Evolutionary conservation across 2,113 vertebrate genomes (phyloP).

Genomic region (Puffinus mauretanicus): DNA sequence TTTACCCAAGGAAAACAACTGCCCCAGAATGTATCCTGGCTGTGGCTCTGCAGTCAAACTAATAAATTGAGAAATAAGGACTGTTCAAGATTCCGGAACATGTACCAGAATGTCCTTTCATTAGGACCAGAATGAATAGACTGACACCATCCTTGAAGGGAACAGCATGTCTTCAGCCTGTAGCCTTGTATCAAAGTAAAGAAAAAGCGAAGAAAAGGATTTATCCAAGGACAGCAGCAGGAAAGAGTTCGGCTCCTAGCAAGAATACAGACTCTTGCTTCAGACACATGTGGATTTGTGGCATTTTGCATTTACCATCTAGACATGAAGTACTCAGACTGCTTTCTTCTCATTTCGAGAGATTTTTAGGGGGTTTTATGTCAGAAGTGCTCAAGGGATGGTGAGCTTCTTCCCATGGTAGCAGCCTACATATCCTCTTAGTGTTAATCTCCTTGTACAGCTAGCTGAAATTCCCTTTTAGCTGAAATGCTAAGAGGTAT

Average conservation of each 20-base stretch:
- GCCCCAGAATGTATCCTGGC: background rate
- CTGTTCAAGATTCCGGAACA: background rate
- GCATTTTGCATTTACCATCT: constrained; percentile 4
- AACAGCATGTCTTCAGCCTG: background rate
- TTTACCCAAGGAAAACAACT: background rate
- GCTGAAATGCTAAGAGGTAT: background rate
- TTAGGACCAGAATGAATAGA: background rate
- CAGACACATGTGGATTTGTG: background rate
- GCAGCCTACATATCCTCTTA: constrained; percentile 49
- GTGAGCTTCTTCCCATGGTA: constrained; percentile 37
- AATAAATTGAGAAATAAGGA: background rate
- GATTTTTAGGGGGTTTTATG: constrained; percentile 27
- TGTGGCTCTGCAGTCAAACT: background rate
- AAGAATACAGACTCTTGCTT: background rate
- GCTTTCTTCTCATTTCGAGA: background rate
- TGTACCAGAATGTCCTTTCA: background rate
- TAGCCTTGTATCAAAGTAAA: background rate
- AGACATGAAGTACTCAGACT: background rate
- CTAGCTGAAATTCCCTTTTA: constrained; percentile 14
- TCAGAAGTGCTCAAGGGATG: constrained; percentile 18
- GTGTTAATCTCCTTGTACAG: constrained; percentile 47
- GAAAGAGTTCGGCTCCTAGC: background rate
- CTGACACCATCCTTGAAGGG: background rate
- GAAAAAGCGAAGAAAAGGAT: background rate
- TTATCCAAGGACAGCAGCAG: background rate